Evolutionary conservation across 2,113 vertebrate species (phyloP), one percentile per base, ranked within the genome.

Genomic region (Scophthalmus maximus): DNA sequence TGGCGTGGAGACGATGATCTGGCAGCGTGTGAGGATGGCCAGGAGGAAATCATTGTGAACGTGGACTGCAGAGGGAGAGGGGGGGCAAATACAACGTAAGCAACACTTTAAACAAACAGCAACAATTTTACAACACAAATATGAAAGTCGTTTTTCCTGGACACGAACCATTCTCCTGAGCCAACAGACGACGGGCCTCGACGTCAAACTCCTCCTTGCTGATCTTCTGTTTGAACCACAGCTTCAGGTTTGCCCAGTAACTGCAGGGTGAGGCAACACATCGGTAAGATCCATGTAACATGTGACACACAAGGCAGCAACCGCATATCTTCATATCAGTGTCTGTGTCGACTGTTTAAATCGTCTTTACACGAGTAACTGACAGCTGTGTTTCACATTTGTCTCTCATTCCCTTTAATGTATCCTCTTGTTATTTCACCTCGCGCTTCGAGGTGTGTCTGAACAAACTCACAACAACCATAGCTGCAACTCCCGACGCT

Each of bases 141-240:
- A 7, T 12, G 0, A 25, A 40, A 44, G n/a, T 6, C 30, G 6
- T 3, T n/a, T 30, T 12, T 18, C 4, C 1, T 22, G 7, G 1
- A 8, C 6, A 81, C 88, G 34, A 8, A 98, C 98, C 96, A 27
- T 97, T 97, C 5, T 99, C 98, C 69, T 98, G 98, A 0, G 96
- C 95, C 79, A 99, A 91, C 4, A 99, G 96, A 29, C 97, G 93
- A 0, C 97, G 96, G 0, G 98, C 98, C 81, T 99, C 98, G 18
- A 96, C 27, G 80, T 99, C 98, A 87, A 99, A 99, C 87, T 99
- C 97, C 76, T 99, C 98, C 65, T 99, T 99, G 67, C 97, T 99
- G 85, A 99, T 99, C 89, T 99, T 99, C 62, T 99, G 98, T 85
- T 99, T 99, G 87, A 99, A 99, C 98, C 98, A 99, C 0, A 99